These are phyloP conservation scores for Abramis brama DNA, from an alignment of 2,113 vertebrate genomes.

Conservation along the genomic window DNA sequence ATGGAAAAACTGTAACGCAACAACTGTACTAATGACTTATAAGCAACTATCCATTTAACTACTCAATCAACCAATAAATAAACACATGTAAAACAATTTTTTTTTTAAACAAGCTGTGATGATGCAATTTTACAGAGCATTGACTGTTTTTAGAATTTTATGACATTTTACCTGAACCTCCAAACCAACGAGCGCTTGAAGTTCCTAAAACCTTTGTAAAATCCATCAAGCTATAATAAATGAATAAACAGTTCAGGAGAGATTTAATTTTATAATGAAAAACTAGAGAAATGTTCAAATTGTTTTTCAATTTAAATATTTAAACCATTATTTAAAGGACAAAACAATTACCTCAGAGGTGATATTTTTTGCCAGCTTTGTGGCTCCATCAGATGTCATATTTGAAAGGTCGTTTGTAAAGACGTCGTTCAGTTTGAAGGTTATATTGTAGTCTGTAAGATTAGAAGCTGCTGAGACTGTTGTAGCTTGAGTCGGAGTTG, in stretches of 20 bases:
- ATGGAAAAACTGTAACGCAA: no score
- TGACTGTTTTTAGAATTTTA: background rate
- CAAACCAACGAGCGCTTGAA: background rate
- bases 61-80: background rate
- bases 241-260: background rate
- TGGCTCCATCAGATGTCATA: accelerated
- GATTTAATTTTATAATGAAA: background rate
- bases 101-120: background rate
- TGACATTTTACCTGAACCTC: background rate
- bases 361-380: accelerated
- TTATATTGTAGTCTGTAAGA: background rate
- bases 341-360: background rate
- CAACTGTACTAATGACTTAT: background rate
- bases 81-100: background rate
- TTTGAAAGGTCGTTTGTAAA: background rate
- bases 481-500: no score
- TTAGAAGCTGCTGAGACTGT: background rate
- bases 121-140: background rate
- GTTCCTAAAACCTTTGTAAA: accelerated
- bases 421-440: background rate
- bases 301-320: background rate
- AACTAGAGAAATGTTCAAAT: background rate
- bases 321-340: background rate
- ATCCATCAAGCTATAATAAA: background rate
- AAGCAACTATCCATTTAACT: no score